Percentiles rank a stretch among this genome's conserved stretches.
Evolutionary conservation across 2,113 vertebrate genomes (phyloP).

Genomic region (Phyllostomus discolor): DNA sequence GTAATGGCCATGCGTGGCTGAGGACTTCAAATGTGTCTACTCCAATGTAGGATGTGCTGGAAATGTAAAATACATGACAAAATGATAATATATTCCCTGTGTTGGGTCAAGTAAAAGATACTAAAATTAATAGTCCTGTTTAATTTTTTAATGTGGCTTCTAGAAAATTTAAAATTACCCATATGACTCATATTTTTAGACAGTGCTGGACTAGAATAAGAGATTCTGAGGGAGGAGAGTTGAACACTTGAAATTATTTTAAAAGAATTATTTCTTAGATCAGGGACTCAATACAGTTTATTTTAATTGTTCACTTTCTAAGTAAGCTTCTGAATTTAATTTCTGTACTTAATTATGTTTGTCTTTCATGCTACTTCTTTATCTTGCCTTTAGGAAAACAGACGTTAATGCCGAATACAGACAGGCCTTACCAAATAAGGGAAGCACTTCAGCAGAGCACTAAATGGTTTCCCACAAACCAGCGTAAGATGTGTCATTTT

Average conservation of each 20-base stretch:
- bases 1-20: not conserved
- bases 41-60: not conserved
- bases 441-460: not conserved
- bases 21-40: not conserved
- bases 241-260: not conserved
- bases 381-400: slow-evolving; percentile 72
- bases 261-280: not conserved
- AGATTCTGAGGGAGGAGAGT: not conserved
- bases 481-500: not conserved
- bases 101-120: not conserved
- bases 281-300: not conserved
- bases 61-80: not conserved
- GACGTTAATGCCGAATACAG: slow-evolving; percentile 43
- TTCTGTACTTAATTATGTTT: slow-evolving; percentile 31
- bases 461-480: not conserved
- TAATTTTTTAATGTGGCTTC: not conserved
- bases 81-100: not conserved
- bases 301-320: not conserved
- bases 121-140: not conserved
- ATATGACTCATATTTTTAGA: not conserved
- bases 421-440: slow-evolving; percentile 43
- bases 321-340: not conserved
- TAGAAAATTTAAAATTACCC: not conserved
- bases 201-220: not conserved
- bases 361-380: slow-evolving; percentile 52